phyloP scores from a whole-genome alignment of 2,888 invertebrate species.

The Syritta pipiens region DNA sequence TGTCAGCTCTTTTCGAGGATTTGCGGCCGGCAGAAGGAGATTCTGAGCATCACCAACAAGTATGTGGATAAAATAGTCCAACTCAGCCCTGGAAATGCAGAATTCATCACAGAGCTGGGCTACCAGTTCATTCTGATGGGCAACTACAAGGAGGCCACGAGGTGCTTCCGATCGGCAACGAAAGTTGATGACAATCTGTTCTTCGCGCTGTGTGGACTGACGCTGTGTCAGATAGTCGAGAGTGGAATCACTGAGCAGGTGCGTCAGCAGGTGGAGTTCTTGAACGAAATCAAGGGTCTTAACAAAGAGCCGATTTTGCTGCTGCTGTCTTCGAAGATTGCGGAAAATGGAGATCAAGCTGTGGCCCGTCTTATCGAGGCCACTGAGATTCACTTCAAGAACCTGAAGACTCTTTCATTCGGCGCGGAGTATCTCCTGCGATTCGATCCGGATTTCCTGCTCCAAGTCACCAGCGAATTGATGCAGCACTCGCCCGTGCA shows the following conservation, averaged over 20 bases:
- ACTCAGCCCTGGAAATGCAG: slow-evolving; percentile 82
- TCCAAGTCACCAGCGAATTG: slow-evolving; percentile 88
- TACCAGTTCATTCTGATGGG: slow-evolving; percentile 87
- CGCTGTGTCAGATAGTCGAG: slow-evolving; percentile 89
- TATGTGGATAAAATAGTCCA: slow-evolving; percentile 90
- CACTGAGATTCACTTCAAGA: slow-evolving; percentile 81
- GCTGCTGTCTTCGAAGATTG: slow-evolving; percentile 85
- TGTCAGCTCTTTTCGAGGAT: slow-evolving; percentile 87
- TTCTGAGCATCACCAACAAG: slow-evolving; percentile 87
- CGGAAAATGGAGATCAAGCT: slow-evolving; percentile 81
- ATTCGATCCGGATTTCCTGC: slow-evolving; percentile 92
- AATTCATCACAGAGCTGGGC: slow-evolving; percentile 90
- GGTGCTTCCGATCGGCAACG: slow-evolving; percentile 89
- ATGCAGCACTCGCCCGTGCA: slow-evolving; percentile 86
- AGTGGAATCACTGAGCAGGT: slow-evolving; percentile 86
- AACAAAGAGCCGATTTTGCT: slow-evolving; percentile 85
- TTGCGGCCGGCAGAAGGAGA: slow-evolving; percentile 83
- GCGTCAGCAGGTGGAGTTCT: slow-evolving; percentile 91
- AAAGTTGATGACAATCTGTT: slow-evolving; percentile 92
- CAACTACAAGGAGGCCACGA: slow-evolving; percentile 88
- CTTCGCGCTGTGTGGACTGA: slow-evolving; percentile 88
- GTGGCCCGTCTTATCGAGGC: slow-evolving; percentile 83
- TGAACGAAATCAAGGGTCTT: slow-evolving; percentile 88
- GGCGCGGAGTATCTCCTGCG: slow-evolving; percentile 87
- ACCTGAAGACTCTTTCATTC: slow-evolving; percentile 82